These are phyloP conservation scores for Hemiscyllium ocellatum DNA, from an alignment of 2,113 vertebrate species.

Conservation along the genomic window DNA sequence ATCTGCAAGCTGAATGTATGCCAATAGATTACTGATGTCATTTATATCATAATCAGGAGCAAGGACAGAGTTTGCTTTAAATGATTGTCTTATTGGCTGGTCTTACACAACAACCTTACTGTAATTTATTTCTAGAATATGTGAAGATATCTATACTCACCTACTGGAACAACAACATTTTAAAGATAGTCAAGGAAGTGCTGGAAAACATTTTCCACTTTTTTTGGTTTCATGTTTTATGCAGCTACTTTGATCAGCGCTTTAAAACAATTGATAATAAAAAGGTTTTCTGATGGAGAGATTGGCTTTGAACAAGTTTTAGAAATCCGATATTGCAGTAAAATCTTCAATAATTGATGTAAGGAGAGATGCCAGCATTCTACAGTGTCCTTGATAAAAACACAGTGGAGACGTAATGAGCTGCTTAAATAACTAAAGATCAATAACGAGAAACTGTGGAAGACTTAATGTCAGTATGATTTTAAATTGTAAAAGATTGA, in stretches of 20 bases:
- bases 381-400: constrained; percentile 13
- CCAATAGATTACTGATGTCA: not conserved
- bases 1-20: not conserved
- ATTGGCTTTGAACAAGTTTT: not conserved
- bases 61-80: not conserved
- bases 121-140: not conserved
- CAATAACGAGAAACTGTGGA: not conserved
- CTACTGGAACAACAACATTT: not conserved
- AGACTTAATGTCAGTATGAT: not conserved
- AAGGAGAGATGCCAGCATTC: constrained; percentile 3
- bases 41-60: not conserved
- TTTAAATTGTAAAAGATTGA: not conserved
- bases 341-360: not conserved
- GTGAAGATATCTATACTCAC: not conserved
- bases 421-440: not conserved
- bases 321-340: constrained; percentile 18
- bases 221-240: not conserved
- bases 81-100: not conserved
- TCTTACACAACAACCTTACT: not conserved
- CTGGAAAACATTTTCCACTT: not conserved
- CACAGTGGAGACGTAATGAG: not conserved
- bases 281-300: not conserved
- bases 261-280: not conserved
- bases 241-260: not conserved
- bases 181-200: not conserved